Percentiles rank a stretch among this genome's conserved stretches.
These are phyloP conservation scores for Poeciliopsis gracilis DNA, from an alignment of 2,797 vertebrate species.

Conservation along the genomic window DNA sequence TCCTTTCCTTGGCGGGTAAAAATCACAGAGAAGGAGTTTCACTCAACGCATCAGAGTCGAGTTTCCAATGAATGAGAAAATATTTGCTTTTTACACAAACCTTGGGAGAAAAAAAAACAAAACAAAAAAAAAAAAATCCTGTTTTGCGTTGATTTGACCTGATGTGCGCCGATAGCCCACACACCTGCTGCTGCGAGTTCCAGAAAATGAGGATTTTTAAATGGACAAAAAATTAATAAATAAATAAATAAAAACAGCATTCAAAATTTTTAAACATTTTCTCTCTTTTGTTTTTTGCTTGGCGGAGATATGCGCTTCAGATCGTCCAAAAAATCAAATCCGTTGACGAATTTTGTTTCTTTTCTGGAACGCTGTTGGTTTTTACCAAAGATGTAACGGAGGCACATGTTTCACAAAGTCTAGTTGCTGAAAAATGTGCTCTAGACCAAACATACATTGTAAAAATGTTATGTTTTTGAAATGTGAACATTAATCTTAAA, in stretches of 20 bases:
- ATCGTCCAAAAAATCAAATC: background rate
- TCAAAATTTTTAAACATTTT: background rate
- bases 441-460: no score
- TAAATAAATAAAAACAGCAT: background rate
- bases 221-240: background rate
- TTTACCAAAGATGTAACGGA: background rate
- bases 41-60: background rate
- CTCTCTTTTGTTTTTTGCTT: background rate
- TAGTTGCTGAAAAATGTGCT: no score
- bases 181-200: background rate
- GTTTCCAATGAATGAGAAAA: background rate
- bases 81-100: background rate
- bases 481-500: background rate
- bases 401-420: background rate
- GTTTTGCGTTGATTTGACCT: background rate
- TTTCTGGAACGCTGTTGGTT: background rate
- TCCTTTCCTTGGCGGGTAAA: background rate
- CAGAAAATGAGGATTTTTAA: background rate
- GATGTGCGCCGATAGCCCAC: background rate
- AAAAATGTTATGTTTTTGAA: no score
- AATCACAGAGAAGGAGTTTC: background rate
- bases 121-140: no score
- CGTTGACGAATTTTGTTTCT: background rate
- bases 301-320: background rate
- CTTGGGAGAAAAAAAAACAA: background rate